phyloP scores from a whole-genome alignment of 92 coral and sea anemone genomes.

The Phenganax subtilis region DNA sequence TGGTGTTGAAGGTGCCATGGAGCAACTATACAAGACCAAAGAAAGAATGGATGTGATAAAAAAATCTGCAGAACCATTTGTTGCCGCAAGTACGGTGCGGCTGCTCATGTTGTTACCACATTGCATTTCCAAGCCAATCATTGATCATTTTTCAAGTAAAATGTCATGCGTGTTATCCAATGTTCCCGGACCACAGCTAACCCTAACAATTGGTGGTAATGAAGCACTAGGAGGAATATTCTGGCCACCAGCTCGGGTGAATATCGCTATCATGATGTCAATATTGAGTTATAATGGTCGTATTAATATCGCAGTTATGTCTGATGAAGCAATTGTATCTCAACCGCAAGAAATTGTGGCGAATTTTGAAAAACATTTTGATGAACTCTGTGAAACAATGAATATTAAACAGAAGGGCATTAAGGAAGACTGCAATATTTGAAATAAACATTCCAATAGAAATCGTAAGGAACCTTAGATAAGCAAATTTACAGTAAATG shows the following conservation, averaged over 20 bases:
- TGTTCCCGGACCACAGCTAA: constrained; percentile 86
- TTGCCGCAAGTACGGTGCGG: constrained; percentile 70
- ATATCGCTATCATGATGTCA: constrained; percentile 83
- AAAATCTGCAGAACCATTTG: constrained; percentile 83
- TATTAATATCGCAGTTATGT: constrained; percentile 70
- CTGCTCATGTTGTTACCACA: constrained; percentile 74
- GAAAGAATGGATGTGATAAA: constrained; percentile 89
- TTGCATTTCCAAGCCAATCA: constrained; percentile 63
- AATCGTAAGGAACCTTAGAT: no score
- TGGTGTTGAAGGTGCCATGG: constrained; percentile 58
- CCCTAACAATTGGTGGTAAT: constrained; percentile 74
- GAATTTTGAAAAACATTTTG: constrained; percentile 68
- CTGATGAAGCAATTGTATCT: constrained; percentile 67
- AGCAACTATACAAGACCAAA: constrained; percentile 74
- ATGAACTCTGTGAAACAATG: constrained; percentile 63
- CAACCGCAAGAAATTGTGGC: constrained; percentile 62
- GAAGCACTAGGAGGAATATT: constrained; percentile 66
- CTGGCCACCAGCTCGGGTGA: constrained; percentile 85
- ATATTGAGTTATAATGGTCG: constrained; percentile 87
- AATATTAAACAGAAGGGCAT: constrained; percentile 35
- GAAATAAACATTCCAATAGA: not conserved
- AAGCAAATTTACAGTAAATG: no score
- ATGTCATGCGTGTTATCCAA: constrained; percentile 89
- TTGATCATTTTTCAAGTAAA: constrained; percentile 70
- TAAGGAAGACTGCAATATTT: not conserved